Evolutionary conservation across 1,140 invertebrate genomes (phyloP).

Genomic region (Eriosoma lanigerum): DNA sequence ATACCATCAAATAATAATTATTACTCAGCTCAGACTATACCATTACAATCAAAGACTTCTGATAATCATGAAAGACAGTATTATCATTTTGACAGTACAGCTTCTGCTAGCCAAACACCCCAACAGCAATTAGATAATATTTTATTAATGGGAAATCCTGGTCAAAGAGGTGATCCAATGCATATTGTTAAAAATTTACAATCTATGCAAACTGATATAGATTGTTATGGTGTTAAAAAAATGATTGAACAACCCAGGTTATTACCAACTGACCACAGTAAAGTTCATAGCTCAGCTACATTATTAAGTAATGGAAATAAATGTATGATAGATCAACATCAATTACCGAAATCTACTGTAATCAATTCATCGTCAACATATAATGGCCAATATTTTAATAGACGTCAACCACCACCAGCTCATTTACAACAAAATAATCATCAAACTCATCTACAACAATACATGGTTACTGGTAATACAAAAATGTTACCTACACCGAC

Average conservation of each 20-base stretch:
- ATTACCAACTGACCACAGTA: not conserved
- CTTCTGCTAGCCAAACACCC: slow-evolving; percentile 61
- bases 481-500: slow-evolving; percentile 23
- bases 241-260: slow-evolving; percentile 25
- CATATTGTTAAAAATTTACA: slow-evolving; percentile 73
- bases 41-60: slow-evolving; percentile 40
- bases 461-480: slow-evolving; percentile 5
- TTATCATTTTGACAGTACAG: slow-evolving; percentile 62
- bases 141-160: slow-evolving; percentile 2
- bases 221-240: slow-evolving; percentile 43
- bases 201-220: slow-evolving; percentile 55
- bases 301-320: not conserved
- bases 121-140: slow-evolving; percentile 69
- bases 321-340: not conserved
- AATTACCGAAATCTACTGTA: not conserved
- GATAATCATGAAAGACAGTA: slow-evolving; percentile 42
- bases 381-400: slow-evolving; percentile 10
- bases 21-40: slow-evolving; percentile 19
- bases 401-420: slow-evolving; percentile 6
- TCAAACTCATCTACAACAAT: slow-evolving; percentile 17
- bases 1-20: slow-evolving; percentile 16
- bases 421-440: slow-evolving; percentile 13
- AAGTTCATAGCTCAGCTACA: not conserved
- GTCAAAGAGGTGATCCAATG: slow-evolving; percentile 68
- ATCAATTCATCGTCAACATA: not conserved